Evolutionary conservation across 2,113 vertebrate genomes (phyloP).

Genomic region (Syngnathus scovelli): DNA sequence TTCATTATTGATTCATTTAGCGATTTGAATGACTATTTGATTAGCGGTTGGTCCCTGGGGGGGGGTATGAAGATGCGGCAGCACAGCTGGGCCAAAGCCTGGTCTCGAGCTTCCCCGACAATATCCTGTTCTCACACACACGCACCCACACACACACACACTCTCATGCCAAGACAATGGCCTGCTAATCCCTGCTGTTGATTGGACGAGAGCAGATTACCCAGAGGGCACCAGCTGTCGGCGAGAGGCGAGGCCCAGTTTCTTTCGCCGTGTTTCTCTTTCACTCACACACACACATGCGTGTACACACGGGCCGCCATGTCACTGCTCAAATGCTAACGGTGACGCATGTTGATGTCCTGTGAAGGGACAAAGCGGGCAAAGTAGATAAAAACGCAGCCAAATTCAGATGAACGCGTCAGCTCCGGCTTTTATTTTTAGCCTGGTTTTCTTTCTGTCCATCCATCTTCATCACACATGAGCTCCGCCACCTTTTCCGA

Average conservation of each 20-base stretch:
- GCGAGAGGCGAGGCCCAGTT: constrained; percentile 59
- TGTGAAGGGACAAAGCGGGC: not conserved
- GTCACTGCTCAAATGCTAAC: not conserved
- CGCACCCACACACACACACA: constrained; percentile 7
- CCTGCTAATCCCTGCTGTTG: constrained; percentile 61
- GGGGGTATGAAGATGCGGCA: constrained; percentile 16
- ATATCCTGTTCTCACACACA: constrained; percentile 34
- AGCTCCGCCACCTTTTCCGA: not conserved
- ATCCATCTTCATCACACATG: not conserved
- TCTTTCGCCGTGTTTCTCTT: constrained; percentile 31
- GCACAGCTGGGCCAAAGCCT: constrained; percentile 32
- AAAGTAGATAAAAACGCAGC: constrained; percentile 31
- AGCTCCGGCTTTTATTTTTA: constrained; percentile 27
- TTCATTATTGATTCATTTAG: constrained; percentile 7
- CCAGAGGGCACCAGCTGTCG: constrained; percentile 70
- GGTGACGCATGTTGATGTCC: constrained; percentile 1
- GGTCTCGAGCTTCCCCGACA: constrained; percentile 39
- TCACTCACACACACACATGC: constrained; percentile 16
- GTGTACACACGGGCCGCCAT: constrained; percentile 5
- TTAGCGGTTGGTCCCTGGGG: not conserved
- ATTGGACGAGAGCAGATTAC: constrained; percentile 65
- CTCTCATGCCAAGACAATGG: constrained; percentile 64
- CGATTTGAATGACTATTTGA: not conserved
- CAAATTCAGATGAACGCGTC: no score
- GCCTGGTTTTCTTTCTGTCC: not conserved